These are phyloP conservation scores for Azorinus chamasolen DNA, from an alignment of 2,888 invertebrate species.

Conservation along the genomic window DNA sequence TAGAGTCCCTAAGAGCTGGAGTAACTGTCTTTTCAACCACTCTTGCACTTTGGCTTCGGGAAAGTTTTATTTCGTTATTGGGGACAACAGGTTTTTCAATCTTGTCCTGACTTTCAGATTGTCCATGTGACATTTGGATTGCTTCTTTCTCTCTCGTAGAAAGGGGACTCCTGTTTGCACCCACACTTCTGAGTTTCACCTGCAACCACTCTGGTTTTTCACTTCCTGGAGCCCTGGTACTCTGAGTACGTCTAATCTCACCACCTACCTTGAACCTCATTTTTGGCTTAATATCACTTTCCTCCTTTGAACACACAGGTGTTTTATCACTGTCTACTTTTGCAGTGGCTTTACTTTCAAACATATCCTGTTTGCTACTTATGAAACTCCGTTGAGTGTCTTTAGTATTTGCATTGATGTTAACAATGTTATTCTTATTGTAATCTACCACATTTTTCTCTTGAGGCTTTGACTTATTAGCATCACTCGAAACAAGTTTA, in stretches of 20 bases:
- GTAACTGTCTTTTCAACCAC: constrained; percentile 34
- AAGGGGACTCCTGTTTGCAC: constrained; percentile 36
- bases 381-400: no score
- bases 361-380: no score
- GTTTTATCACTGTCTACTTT: neutral
- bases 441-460: constrained; percentile 14
- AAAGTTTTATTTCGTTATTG: constrained; percentile 51
- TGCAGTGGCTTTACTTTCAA: neutral
- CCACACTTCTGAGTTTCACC: constrained; percentile 59
- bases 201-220: constrained; percentile 64
- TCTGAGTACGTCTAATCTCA: constrained; percentile 58
- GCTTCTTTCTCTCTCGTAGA: constrained; percentile 13
- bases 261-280: constrained; percentile 30
- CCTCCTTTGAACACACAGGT: constrained; percentile 8
- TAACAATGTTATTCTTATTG: constrained; percentile 20
- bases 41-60: constrained; percentile 66
- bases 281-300: constrained; percentile 25
- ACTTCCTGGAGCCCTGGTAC: constrained; percentile 52
- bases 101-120: neutral
- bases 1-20: constrained; percentile 47
- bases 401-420: constrained; percentile 6
- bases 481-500: no score
- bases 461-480: no score
- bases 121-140: neutral
- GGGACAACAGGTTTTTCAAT: constrained; percentile 30